A percentile compares a stretch with the other conserved stretches of the same genome.
These are phyloP conservation scores for Threskiornis aethiopicus DNA, from an alignment of 2,797 vertebrate species.

Conservation along the genomic window DNA sequence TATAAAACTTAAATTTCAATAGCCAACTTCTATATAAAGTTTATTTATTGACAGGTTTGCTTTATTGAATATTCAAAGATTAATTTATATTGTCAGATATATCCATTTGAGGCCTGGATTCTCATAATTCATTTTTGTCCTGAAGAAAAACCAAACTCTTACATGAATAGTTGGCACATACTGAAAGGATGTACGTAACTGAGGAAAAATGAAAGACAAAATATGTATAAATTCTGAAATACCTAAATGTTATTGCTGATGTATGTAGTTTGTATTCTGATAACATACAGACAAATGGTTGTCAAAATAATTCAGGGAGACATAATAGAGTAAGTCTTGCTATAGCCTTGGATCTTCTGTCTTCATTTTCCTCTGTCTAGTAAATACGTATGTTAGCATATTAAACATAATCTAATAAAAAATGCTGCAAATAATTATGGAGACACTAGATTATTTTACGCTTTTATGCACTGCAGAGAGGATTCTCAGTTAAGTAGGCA, in stretches of 20 bases:
- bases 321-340: neutral
- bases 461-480: neutral
- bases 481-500: constrained; percentile 28
- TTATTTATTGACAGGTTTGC: neutral
- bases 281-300: neutral
- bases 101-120: neutral
- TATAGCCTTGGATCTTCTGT: neutral
- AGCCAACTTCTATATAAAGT: neutral
- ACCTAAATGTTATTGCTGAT: neutral
- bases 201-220: neutral
- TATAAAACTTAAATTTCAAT: neutral
- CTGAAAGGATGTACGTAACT: neutral
- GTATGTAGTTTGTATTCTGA: neutral
- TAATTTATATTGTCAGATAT: neutral
- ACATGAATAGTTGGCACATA: neutral
- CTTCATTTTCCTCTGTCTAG: neutral
- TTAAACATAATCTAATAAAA: constrained; percentile 34
- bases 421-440: constrained; percentile 36
- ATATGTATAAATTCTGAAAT: neutral
- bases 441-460: constrained; percentile 8
- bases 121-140: neutral
- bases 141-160: neutral
- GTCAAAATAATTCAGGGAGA: constrained; percentile 1
- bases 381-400: constrained; percentile 17
- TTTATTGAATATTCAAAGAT: neutral